phyloP scores from a whole-genome alignment of 2,797 vertebrate species.

The Notamacropus eugenii region DNA sequence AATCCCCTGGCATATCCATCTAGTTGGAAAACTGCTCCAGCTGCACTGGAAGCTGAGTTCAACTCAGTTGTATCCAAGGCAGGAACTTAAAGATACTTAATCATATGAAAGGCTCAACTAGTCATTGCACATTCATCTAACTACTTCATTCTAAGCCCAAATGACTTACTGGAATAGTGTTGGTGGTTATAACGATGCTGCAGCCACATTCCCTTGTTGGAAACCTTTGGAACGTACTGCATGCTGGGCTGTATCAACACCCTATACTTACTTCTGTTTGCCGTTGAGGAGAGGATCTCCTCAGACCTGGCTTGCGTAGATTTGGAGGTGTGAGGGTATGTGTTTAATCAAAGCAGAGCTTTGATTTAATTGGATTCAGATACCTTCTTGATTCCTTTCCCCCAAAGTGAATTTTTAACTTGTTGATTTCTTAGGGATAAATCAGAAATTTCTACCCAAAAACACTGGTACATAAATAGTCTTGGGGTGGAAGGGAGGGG shows the following conservation, averaged over 20 bases:
- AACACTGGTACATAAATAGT: constrained; percentile 54
- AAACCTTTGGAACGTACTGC: constrained; percentile 9
- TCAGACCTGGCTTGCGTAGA: constrained; percentile 43
- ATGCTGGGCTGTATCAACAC: constrained; percentile 1
- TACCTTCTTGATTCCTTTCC: constrained; percentile 71
- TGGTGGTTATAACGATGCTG: constrained; percentile 47
- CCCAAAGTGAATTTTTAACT: constrained; percentile 69
- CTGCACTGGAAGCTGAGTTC: constrained; percentile 45
- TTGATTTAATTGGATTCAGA: constrained; percentile 67
- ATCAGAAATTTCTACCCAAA: constrained; percentile 62
- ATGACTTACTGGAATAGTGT: constrained; percentile 66
- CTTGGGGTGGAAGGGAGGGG: neutral
- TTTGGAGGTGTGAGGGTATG: constrained; percentile 49
- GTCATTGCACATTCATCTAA: constrained; percentile 63
- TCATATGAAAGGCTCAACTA: constrained; percentile 62
- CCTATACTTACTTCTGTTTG: constrained; percentile 3
- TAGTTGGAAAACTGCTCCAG: constrained; percentile 65
- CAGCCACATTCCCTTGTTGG: constrained; percentile 51
- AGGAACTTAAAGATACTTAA: constrained; percentile 71
- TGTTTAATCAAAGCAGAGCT: constrained; percentile 57
- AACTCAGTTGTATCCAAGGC: constrained; percentile 69
- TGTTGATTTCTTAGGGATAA: constrained; percentile 51
- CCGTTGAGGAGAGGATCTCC: constrained; percentile 58
- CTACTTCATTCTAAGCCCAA: constrained; percentile 67
- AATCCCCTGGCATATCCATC: constrained; percentile 67